A percentile compares a stretch with the other conserved stretches of the same genome.
Conservation (phyloP, 2,797 vertebrate species). For the Acrocephalus scirpaceus region DNA sequence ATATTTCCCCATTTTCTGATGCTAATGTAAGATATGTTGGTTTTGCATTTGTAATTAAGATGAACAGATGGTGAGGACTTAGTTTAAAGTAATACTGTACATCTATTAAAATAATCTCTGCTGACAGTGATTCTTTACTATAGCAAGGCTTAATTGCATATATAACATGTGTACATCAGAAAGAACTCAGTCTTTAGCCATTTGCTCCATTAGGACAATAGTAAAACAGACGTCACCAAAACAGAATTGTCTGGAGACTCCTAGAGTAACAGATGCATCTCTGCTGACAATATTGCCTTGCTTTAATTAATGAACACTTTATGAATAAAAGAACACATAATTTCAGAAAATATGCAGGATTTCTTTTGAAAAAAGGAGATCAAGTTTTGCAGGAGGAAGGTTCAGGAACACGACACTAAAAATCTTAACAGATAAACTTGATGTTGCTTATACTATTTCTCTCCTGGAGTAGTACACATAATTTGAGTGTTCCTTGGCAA, state of each 20-base stretch:
- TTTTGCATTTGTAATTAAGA: conserved; percentile 81
- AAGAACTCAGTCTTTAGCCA: conserved; percentile 65
- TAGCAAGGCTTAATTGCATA: conserved; percentile 78
- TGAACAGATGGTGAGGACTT: conserved; percentile 80
- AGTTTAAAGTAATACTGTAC: conserved; percentile 80
- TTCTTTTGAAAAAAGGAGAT: conserved; percentile 17
- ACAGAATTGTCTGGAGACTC: conserved; percentile 60
- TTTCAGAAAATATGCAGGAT: conserved; percentile 51
- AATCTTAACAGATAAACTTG: neutral
- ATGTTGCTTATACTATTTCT: neutral
- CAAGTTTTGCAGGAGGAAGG: neutral
- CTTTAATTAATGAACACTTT: conserved; percentile 67
- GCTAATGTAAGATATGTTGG: conserved; percentile 81
- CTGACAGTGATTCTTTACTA: conserved; percentile 76
- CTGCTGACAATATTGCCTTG: conserved; percentile 32
- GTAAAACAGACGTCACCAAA: conserved; percentile 60
- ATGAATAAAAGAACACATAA: conserved; percentile 46
- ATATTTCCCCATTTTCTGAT: conserved; percentile 79
- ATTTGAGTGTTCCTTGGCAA: neutral
- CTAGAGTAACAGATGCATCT: conserved; percentile 71
- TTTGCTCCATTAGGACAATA: conserved; percentile 73
- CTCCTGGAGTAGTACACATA: fast-evolving
- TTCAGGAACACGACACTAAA: neutral
- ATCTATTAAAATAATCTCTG: conserved; percentile 82
- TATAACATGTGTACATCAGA: conserved; percentile 75